phyloP scores from a whole-genome alignment of 2,113 vertebrate species.

The Recurvirostra avosetta region DNA sequence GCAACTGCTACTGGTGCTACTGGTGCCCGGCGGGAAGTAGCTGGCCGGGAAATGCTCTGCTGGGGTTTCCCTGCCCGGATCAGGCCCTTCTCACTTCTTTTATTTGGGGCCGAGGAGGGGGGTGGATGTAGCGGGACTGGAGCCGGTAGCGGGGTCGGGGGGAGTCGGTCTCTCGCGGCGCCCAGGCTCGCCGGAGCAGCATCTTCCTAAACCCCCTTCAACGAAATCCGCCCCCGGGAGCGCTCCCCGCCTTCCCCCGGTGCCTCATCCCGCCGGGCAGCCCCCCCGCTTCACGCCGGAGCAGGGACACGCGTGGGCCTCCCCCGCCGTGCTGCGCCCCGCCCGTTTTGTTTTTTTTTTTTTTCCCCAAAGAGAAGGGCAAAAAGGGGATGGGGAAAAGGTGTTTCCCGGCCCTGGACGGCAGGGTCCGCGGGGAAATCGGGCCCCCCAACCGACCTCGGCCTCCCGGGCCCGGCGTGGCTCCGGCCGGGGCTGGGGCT shows the following conservation, averaged over 20 bases:
- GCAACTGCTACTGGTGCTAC: background rate
- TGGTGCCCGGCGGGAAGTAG: background rate
- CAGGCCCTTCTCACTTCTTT: background rate
- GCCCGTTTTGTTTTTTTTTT: background rate
- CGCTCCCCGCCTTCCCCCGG: too few relatives aligned
- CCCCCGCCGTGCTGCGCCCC: background rate
- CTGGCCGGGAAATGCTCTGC: background rate
- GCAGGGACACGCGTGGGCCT: background rate
- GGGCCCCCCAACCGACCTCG: background rate
- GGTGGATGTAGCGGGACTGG: background rate
- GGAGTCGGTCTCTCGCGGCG: background rate
- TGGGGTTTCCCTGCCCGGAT: background rate
- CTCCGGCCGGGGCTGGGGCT: background rate
- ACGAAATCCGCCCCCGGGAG: slow-evolving; percentile 4
- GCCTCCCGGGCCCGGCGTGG: background rate
- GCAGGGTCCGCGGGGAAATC: background rate
- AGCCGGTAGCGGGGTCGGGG: too few relatives aligned
- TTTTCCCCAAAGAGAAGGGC: background rate
- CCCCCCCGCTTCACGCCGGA: background rate
- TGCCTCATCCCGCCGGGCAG: background rate
- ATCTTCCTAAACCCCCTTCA: background rate
- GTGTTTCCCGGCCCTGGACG: background rate
- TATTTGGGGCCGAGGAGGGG: background rate
- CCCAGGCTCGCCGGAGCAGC: background rate
- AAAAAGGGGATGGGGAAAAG: background rate